Evolutionary conservation across 2,888 invertebrate species (phyloP).

Genomic region (Polydrusus pterygomalis): DNA sequence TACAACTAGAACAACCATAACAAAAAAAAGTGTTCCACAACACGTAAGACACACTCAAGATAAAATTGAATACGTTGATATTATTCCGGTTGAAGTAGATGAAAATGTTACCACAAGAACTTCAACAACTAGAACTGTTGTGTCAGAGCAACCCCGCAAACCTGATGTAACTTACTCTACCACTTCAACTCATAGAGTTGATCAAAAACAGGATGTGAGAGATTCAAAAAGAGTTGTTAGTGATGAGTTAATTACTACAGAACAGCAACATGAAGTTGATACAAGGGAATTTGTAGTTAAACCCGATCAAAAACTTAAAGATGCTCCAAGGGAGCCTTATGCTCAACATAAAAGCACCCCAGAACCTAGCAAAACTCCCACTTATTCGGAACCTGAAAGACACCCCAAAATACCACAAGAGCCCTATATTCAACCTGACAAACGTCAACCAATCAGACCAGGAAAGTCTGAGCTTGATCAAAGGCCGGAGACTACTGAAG

Average conservation of each 20-base stretch:
- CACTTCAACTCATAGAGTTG: constrained; percentile 47
- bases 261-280: constrained; percentile 59
- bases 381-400: constrained; percentile 25
- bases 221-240: constrained; percentile 53
- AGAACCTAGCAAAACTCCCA: neutral
- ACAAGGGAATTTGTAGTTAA: constrained; percentile 41
- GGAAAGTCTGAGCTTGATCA: constrained; percentile 65
- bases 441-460: constrained; percentile 64
- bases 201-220: constrained; percentile 43
- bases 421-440: constrained; percentile 61
- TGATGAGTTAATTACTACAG: constrained; percentile 62
- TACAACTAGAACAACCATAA: constrained; percentile 35
- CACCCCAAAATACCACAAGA: constrained; percentile 32
- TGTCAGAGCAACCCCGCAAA: constrained; percentile 41
- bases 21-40: constrained; percentile 30
- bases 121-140: constrained; percentile 46
- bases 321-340: constrained; percentile 12
- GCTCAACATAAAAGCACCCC: neutral
- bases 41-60: constrained; percentile 28
- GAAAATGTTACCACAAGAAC: constrained; percentile 37
- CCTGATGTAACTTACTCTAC: constrained; percentile 43
- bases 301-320: constrained; percentile 13
- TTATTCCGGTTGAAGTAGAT: constrained; percentile 33
- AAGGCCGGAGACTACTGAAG: constrained; percentile 68
- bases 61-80: constrained; percentile 32